phyloP scores from a whole-genome alignment of 1,140 invertebrate species.

The Potamilus streckersoni region DNA sequence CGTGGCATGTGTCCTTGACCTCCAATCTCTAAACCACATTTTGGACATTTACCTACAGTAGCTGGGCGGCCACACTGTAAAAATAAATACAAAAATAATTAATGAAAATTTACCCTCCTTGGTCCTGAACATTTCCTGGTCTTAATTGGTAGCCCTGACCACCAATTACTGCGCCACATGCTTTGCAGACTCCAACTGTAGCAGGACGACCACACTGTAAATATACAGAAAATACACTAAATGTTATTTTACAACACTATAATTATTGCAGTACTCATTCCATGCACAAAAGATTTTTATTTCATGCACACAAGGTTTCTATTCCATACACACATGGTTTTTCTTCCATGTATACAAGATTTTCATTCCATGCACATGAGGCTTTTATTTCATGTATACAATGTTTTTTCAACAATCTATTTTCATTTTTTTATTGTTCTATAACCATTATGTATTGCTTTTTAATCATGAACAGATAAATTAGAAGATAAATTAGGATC shows the following conservation, averaged over 20 bases:
- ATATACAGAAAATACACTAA: background rate
- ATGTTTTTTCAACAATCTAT: too few species aligned
- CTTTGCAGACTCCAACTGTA: background rate
- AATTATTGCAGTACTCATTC: background rate
- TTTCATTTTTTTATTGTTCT: too few species aligned
- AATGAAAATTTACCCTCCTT: constrained; percentile 2
- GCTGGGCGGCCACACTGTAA: constrained; percentile 52
- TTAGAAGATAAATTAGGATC: too few species aligned
- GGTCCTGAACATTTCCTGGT: background rate
- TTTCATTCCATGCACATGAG: too few species aligned
- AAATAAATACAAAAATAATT: background rate
- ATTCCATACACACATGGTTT: too few species aligned
- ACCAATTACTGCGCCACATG: constrained; percentile 22
- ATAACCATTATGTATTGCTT: too few species aligned
- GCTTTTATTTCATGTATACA: too few species aligned
- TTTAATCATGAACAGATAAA: too few species aligned
- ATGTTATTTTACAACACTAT: background rate
- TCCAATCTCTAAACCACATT: constrained; percentile 52
- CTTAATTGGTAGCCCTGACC: background rate
- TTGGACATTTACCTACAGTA: constrained; percentile 32
- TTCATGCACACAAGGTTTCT: too few species aligned
- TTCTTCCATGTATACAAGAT: too few species aligned
- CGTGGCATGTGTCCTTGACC: constrained; percentile 35
- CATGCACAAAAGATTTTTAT: too few species aligned
- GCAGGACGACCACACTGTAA: constrained; percentile 23